These are phyloP conservation scores for Protonibea diacanthus DNA, from an alignment of 2,797 vertebrate species.

Conservation along the genomic window DNA sequence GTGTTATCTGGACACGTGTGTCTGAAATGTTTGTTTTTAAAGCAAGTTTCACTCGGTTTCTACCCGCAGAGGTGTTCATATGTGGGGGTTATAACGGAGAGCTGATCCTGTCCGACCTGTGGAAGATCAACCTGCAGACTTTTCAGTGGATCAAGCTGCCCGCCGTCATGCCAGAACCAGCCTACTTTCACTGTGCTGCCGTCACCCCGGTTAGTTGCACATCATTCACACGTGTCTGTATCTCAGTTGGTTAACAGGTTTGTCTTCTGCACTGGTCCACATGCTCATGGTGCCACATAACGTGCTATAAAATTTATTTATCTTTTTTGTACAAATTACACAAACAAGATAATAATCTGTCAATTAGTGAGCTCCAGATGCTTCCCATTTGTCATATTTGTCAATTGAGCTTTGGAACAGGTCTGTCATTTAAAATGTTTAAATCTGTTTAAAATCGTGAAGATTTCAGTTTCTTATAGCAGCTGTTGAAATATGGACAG, in stretches of 20 bases:
- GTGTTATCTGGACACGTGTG: neutral
- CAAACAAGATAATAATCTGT: too few species aligned
- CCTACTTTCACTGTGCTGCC: constrained; percentile 98
- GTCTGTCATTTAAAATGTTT: too few species aligned
- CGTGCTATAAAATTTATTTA: too few species aligned
- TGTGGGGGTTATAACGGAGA: constrained; percentile 98
- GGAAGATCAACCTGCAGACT: constrained; percentile 93
- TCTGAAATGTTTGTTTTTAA: neutral
- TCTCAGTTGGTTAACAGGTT: neutral
- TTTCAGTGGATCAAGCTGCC: constrained; percentile 96
- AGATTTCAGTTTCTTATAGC: too few species aligned
- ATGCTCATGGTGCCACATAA: too few species aligned
- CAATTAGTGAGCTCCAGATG: too few species aligned
- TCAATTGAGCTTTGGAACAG: too few species aligned
- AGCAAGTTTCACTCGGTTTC: neutral
- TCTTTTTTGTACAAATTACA: too few species aligned
- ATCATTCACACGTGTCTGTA: neutral
- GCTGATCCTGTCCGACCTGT: constrained; percentile 94
- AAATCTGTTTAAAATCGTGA: too few species aligned
- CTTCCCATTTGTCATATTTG: too few species aligned
- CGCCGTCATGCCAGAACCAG: constrained; percentile 94
- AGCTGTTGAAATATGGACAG: too few species aligned
- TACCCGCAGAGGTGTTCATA: constrained; percentile 91
- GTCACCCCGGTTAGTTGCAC: constrained; percentile 93
- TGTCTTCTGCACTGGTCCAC: neutral